These are phyloP conservation scores for Ylistrum balloti DNA, from an alignment of 1,140 invertebrate species.

Conservation along the genomic window DNA sequence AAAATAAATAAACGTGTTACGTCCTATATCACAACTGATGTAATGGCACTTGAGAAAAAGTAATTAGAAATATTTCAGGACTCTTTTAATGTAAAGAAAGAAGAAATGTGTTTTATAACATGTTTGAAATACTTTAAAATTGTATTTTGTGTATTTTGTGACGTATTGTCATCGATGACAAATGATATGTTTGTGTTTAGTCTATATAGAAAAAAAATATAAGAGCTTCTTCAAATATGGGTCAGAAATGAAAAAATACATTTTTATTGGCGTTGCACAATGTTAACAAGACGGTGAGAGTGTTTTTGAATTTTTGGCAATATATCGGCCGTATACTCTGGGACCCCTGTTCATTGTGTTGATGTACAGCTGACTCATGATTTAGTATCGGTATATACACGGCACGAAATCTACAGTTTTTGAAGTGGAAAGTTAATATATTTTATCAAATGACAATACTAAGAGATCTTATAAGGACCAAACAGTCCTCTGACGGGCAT, in stretches of 20 bases:
- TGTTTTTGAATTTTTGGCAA: not conserved
- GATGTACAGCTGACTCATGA: not conserved
- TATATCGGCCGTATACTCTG: not conserved
- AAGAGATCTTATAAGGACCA: not conserved
- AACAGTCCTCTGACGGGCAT: not conserved
- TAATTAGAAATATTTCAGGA: too few species aligned
- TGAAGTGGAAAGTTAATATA: not conserved
- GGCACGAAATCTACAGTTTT: conserved; percentile 29
- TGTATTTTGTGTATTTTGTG: too few species aligned
- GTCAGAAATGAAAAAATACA: not conserved
- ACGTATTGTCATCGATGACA: too few species aligned
- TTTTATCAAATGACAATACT: not conserved
- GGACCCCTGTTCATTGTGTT: not conserved
- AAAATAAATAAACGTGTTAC: too few species aligned
- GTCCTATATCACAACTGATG: too few species aligned
- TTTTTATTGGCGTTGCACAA: not conserved
- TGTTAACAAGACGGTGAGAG: not conserved
- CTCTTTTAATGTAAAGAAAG: too few species aligned
- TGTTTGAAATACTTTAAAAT: too few species aligned
- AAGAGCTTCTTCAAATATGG: not conserved
- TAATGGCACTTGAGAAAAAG: too few species aligned
- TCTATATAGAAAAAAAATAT: not conserved
- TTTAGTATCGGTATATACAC: not conserved
- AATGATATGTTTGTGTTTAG: not conserved
- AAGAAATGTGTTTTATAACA: too few species aligned